Base-by-base conservation (phyloP, 2,797 vertebrate species). In the Botia almorhae region DNA sequence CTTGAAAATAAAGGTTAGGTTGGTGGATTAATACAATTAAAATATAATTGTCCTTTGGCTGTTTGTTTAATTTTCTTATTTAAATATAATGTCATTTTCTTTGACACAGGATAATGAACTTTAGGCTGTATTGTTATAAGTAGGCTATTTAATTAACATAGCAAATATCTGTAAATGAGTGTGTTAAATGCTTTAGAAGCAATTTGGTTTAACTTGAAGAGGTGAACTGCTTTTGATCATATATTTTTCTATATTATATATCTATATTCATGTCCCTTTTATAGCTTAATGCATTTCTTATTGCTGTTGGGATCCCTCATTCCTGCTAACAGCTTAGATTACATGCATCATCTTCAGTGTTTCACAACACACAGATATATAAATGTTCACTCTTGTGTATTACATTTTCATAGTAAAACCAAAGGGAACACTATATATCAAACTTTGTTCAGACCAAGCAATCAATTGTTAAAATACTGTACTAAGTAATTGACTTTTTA, bases 91-190 rank as follows among this genome's bases (percentile, higher is more conserved):
- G 70, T 36, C 48, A 39, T 64, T 69, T 43, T 71, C 70, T 39
- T 65, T 17, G 56, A 89, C 84, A 53, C 84, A 75, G 84, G 83
- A 88, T 87, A 87, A 91, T 88, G 90, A 91, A 89, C 88, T 85
- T 88, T 87, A 85, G 75, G 89, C 87, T 89, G 90, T 91, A 86
- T 88, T 90, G 83, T 88, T 67, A 51, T 76, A 82, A 43, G 56
- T 61, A 80, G 67, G 50, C 86, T 87, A 89, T 92, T 91, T 93
- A 92, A 94, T 94, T 95, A 93, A 88, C 93, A 93, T 93, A 88
- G 90, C 88, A 93, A 93, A 95, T 94, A 91, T 92, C 88, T 89
- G 86, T 89, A 92, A 94, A 93, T 80, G 19, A 58, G 55, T 23
- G 6, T 90, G 90, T 90, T 90, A 89, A 92, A 92, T 88, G 89